Conservation (phyloP, 2,797 vertebrate genomes). For the Pyrocephalus nanus region DNA sequence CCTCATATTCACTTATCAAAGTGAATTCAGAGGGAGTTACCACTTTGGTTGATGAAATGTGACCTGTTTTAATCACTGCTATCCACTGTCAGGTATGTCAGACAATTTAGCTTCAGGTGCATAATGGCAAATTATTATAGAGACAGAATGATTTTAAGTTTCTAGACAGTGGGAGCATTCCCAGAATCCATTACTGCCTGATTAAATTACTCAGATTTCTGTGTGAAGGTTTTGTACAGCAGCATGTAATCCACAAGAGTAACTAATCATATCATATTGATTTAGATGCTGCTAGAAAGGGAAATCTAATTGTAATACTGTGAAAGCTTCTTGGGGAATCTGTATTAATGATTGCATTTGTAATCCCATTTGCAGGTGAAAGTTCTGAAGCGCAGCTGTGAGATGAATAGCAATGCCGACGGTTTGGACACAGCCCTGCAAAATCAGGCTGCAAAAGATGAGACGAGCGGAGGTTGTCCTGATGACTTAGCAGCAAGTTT, state of each 20-base stretch:
- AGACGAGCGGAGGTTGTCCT: neutral
- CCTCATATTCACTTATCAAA: constrained; percentile 59
- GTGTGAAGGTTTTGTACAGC: constrained; percentile 78
- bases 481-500: neutral
- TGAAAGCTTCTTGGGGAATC: constrained; percentile 79
- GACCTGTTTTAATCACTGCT: constrained; percentile 75
- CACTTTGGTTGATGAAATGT: constrained; percentile 70
- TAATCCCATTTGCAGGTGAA: constrained; percentile 82
- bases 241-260: constrained; percentile 78
- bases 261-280: constrained; percentile 84
- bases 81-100: constrained; percentile 70
- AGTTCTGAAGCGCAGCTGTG: constrained; percentile 69
- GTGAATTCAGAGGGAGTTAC: constrained; percentile 51
- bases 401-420: constrained; percentile 51
- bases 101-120: constrained; percentile 75
- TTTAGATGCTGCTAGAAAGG: constrained; percentile 83
- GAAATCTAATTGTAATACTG: constrained; percentile 81
- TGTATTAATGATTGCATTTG: constrained; percentile 80
- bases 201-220: constrained; percentile 84
- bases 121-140: constrained; percentile 76
- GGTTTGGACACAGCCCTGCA: constrained; percentile 13
- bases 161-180: constrained; percentile 76
- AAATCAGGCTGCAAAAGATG: neutral
- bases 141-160: constrained; percentile 76
- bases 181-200: constrained; percentile 80